phyloP scores from a whole-genome alignment of 35 echinoderm and acorn worm species.

The Chiridota heheva region DNA sequence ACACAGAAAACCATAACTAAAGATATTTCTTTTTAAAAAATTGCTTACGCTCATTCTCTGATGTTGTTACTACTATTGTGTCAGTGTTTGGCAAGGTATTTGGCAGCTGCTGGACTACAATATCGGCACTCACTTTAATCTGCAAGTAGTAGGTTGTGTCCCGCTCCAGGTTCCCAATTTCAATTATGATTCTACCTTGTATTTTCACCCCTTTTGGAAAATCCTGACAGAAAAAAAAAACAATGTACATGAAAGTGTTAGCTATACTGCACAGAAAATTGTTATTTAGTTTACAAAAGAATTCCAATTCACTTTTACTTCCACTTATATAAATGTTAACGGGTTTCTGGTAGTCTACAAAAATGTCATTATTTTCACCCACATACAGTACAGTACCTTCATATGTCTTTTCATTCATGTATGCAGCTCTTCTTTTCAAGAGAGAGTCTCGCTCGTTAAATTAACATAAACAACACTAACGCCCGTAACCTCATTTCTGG shows the following conservation, averaged over 20 bases:
- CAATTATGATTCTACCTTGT: constrained; percentile 75
- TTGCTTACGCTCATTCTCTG: constrained; percentile 88
- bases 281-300: too few relatives aligned
- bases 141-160: constrained; percentile 82
- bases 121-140: constrained; percentile 76
- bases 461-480: too few relatives aligned
- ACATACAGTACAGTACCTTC: neutral
- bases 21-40: too few relatives aligned
- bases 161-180: constrained; percentile 60
- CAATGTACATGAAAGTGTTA: neutral
- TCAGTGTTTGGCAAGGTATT: constrained; percentile 84
- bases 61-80: constrained; percentile 77
- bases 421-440: too few relatives aligned
- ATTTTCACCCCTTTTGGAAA: constrained; percentile 69
- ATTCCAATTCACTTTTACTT: too few relatives aligned
- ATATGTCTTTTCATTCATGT: too few relatives aligned
- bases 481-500: too few relatives aligned
- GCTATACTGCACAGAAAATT: neutral
- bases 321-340: neutral
- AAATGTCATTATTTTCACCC: neutral
- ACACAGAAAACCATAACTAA: too few relatives aligned
- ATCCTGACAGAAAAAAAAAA: constrained; percentile 34
- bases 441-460: too few relatives aligned
- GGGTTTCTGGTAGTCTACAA: neutral
- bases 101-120: constrained; percentile 52